phyloP scores from a whole-genome alignment of 2,797 vertebrate genomes.

The Gila robusta region DNA sequence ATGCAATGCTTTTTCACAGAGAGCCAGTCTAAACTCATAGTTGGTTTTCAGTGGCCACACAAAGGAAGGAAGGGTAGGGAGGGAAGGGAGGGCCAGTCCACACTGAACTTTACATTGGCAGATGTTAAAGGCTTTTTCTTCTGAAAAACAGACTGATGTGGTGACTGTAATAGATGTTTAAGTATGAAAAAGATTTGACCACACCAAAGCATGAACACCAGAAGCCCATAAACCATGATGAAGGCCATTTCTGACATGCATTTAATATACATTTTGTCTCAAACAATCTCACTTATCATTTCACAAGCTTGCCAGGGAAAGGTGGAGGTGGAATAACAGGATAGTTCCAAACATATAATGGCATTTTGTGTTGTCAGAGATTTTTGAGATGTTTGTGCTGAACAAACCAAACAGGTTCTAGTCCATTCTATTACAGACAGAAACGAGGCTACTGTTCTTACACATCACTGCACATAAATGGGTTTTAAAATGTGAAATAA shows the following conservation, averaged over 20 bases:
- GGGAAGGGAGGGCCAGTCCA: constrained; percentile 51
- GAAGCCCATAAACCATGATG: constrained; percentile 8
- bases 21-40: constrained; percentile 25
- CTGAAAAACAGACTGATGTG: constrained; percentile 44
- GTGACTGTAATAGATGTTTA: constrained; percentile 44
- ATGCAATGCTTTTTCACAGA: constrained; percentile 17
- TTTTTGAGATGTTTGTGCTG: constrained; percentile 29
- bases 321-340: constrained; percentile 15
- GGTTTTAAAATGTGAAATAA: neutral
- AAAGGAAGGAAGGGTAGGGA: constrained; percentile 59
- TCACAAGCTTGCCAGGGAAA: neutral
- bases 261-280: neutral
- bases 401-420: constrained; percentile 26
- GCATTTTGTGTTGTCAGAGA: constrained; percentile 24
- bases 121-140: constrained; percentile 53
- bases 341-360: constrained; percentile 1
- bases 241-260: constrained; percentile 21
- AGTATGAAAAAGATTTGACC: constrained; percentile 32
- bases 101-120: constrained; percentile 57
- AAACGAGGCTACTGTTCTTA: neutral
- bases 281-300: neutral
- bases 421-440: neutral
- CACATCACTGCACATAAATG: neutral
- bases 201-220: constrained; percentile 49
- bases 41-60: constrained; percentile 48